These are phyloP conservation scores for Conomelus anceps DNA, from an alignment of 2,888 invertebrate species.

Conservation along the genomic window DNA sequence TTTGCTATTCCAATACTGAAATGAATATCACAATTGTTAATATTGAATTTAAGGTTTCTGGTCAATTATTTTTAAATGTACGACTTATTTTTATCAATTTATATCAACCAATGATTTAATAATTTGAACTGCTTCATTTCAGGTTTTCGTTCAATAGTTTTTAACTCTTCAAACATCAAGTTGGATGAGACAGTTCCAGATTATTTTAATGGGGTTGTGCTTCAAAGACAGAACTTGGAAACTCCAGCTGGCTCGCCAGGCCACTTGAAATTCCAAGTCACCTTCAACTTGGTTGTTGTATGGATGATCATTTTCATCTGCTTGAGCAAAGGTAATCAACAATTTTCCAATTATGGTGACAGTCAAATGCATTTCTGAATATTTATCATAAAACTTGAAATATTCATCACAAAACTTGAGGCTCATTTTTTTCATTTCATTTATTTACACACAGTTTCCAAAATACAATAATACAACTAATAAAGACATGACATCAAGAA, in stretches of 20 bases:
- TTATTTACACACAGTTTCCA: too few species aligned
- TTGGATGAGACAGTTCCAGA: slow-evolving; percentile 72
- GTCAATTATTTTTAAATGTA: too few species aligned
- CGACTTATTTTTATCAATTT: too few species aligned
- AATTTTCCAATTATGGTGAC: not conserved
- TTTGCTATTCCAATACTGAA: too few species aligned
- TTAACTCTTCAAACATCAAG: slow-evolving; percentile 40
- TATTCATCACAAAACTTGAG: not conserved
- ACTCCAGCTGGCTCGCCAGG: slow-evolving; percentile 45
- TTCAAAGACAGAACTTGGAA: slow-evolving; percentile 53
- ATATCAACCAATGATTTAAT: not conserved
- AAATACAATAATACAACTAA: too few species aligned
- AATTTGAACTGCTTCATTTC: not conserved
- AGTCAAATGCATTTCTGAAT: not conserved
- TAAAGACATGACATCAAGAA: too few species aligned
- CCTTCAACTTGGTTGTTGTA: slow-evolving; percentile 81
- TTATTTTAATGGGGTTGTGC: slow-evolving; percentile 78
- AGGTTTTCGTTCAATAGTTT: slow-evolving; percentile 17
- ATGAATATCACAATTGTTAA: too few species aligned
- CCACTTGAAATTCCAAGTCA: slow-evolving; percentile 75
- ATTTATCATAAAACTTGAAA: not conserved
- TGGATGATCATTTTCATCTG: slow-evolving; percentile 87
- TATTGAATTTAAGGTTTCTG: too few species aligned
- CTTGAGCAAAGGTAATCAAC: slow-evolving; percentile 63
- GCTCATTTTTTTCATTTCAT: not conserved